Percentiles rank a stretch among this genome's conserved stretches.
Evolutionary conservation across 2,797 vertebrate species (phyloP).

Genomic region (Martes flavigula): DNA sequence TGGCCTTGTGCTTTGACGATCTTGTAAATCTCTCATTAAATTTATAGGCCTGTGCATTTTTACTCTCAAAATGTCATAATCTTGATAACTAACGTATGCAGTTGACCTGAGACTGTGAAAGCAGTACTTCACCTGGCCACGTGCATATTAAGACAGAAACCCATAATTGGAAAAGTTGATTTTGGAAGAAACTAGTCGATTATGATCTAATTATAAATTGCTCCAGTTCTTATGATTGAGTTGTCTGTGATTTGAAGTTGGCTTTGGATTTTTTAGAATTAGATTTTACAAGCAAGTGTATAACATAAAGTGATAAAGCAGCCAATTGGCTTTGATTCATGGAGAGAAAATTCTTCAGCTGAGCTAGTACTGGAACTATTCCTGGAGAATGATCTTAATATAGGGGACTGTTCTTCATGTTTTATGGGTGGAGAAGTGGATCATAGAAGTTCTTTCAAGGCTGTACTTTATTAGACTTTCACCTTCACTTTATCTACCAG

Average conservation of each 20-base stretch:
- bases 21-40: not conserved
- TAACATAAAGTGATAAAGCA: slow-evolving; percentile 23
- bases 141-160: not conserved
- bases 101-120: slow-evolving; percentile 7
- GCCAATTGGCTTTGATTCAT: not conserved
- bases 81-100: not conserved
- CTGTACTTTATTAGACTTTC: not conserved
- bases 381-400: not conserved
- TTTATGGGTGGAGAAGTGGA: not conserved
- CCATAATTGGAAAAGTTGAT: slow-evolving; percentile 7
- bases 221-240: not conserved
- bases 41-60: not conserved
- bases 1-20: not conserved
- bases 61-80: not conserved
- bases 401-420: not conserved
- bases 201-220: not conserved
- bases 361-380: not conserved
- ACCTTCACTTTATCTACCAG: not conserved
- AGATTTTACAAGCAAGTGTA: not conserved
- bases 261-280: slow-evolving; percentile 26
- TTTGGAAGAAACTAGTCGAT: not conserved
- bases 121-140: not conserved
- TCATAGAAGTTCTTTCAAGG: not conserved
- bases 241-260: slow-evolving; percentile 2
- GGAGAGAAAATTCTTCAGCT: not conserved